Percentiles rank a stretch among this genome's conserved stretches.
Conservation (phyloP, 2,113 vertebrate genomes). For the Conger conger region DNA sequence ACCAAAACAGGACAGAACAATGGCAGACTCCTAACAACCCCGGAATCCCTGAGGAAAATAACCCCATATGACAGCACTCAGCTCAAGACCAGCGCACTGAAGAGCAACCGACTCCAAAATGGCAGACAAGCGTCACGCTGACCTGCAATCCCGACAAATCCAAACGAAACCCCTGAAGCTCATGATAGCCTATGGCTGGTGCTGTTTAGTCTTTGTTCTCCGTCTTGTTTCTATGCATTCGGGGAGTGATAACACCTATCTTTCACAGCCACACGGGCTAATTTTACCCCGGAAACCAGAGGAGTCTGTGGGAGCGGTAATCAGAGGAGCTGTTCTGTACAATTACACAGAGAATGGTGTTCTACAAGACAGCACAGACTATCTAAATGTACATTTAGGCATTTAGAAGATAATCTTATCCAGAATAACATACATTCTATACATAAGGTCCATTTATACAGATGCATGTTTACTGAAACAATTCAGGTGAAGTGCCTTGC, state of each 20-base stretch:
- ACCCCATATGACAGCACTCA: too few relatives aligned
- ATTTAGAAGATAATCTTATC: too few relatives aligned
- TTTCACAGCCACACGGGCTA: neutral
- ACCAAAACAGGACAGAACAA: neutral
- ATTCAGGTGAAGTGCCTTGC: too few relatives aligned
- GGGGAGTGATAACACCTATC: neutral
- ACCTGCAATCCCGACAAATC: neutral
- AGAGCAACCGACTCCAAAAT: neutral
- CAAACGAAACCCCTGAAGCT: neutral
- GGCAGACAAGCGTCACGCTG: neutral
- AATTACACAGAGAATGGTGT: neutral
- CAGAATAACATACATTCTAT: too few relatives aligned
- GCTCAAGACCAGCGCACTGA: too few relatives aligned
- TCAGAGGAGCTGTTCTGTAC: neutral
- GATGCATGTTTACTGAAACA: too few relatives aligned
- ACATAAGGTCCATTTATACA: too few relatives aligned
- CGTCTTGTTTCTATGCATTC: neutral
- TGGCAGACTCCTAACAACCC: neutral
- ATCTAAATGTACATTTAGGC: too few relatives aligned
- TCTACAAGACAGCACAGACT: too few relatives aligned
- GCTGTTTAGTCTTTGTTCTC: too few relatives aligned
- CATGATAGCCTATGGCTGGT: too few relatives aligned
- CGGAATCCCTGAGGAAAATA: neutral
- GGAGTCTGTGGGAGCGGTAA: neutral
- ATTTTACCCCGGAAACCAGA: neutral